Evolutionary conservation across 2,113 vertebrate species (phyloP).

Genomic region (Mystacornis crossleyi): DNA sequence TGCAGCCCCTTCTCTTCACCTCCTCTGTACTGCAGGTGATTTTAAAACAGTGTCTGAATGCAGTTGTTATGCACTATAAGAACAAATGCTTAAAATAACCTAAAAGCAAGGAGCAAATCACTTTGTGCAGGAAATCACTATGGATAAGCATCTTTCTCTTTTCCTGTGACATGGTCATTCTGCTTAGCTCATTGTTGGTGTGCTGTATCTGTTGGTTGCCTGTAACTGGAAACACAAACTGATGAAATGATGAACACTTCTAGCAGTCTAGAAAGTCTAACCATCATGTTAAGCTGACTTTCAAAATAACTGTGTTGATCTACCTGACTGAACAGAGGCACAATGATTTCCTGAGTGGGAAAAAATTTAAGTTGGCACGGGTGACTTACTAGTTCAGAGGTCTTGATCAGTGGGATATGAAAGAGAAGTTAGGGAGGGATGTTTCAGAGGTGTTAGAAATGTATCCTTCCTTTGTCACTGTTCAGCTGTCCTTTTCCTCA

Average conservation of each 20-base stretch:
- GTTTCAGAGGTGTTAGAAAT: background rate
- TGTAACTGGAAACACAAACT: background rate
- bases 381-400: background rate
- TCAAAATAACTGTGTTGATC: background rate
- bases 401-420: background rate
- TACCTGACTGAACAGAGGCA: background rate
- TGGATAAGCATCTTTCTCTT: background rate
- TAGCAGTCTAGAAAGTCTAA: background rate
- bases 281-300: background rate
- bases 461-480: background rate
- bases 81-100: background rate
- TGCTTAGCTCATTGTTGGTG: background rate
- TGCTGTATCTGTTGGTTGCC: background rate
- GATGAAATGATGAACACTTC: background rate
- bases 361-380: background rate
- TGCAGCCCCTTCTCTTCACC: background rate
- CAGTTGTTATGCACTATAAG: background rate
- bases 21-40: background rate
- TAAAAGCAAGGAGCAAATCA: background rate
- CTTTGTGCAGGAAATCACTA: background rate
- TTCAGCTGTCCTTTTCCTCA: background rate
- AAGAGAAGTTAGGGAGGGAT: background rate
- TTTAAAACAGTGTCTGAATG: background rate
- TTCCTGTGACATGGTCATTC: background rate
- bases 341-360: background rate